Conservation (phyloP, 2,797 vertebrate species). For the Eleutherodactylus coqui region DNA sequence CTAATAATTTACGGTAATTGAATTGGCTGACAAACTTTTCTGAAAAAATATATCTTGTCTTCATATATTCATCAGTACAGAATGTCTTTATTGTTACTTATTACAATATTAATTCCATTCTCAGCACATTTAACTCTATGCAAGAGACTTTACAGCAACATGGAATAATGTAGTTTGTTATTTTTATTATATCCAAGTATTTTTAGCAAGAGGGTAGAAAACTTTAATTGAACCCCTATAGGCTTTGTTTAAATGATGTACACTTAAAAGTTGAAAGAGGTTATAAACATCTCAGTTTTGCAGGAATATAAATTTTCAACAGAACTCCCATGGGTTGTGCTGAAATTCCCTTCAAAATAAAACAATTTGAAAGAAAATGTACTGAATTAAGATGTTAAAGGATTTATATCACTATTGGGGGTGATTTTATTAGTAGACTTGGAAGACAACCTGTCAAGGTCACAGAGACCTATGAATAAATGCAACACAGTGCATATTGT, state of each 20-base stretch:
- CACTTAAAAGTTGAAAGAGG: conserved; percentile 38
- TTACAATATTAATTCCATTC: neutral
- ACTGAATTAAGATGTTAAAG: conserved; percentile 21
- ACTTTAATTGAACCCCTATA: conserved; percentile 35
- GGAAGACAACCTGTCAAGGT: conserved; percentile 26
- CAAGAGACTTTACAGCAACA: neutral
- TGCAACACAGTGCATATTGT: neutral
- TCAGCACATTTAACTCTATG: neutral
- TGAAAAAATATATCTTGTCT: neutral
- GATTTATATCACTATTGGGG: conserved; percentile 28
- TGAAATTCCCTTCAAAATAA: conserved; percentile 40
- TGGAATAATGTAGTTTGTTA: neutral
- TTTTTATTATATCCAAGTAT: neutral
- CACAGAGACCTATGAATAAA: neutral
- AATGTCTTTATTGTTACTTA: neutral
- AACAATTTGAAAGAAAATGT: conserved; percentile 32
- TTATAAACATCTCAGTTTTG: conserved; percentile 32
- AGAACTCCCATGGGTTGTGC: conserved; percentile 8
- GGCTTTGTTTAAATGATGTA: conserved; percentile 32
- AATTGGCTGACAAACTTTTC: neutral
- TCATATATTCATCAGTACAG: neutral
- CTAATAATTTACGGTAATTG: neutral
- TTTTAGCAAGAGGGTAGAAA: neutral
- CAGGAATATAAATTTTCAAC: conserved; percentile 25
- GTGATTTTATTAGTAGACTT: neutral